These are phyloP conservation scores for Opisthocomus hoazin DNA, from an alignment of 2,113 vertebrate species.

Conservation along the genomic window DNA sequence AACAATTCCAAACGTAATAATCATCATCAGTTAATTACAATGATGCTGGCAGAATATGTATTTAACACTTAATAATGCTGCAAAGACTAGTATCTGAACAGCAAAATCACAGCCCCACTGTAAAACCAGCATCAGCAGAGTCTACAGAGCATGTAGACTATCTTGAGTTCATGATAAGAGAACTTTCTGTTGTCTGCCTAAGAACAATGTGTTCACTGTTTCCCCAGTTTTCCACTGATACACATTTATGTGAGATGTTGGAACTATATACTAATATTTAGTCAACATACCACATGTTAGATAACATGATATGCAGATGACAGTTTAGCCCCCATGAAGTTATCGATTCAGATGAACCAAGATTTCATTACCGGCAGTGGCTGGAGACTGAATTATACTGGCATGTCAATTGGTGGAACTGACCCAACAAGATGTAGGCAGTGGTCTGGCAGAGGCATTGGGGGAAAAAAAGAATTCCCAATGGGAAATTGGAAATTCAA, in stretches of 20 bases:
- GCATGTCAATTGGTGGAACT: neutral
- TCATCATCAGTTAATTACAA: neutral
- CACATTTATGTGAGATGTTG: neutral
- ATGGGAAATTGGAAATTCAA: neutral
- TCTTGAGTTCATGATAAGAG: neutral
- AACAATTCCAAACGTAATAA: constrained; percentile 31
- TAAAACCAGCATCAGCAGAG: neutral
- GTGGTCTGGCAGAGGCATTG: neutral
- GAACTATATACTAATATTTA: neutral
- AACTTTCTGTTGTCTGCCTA: neutral
- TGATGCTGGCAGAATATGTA: neutral
- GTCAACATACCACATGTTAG: neutral
- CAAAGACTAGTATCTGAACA: neutral
- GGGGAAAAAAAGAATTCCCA: neutral
- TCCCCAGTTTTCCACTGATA: neutral
- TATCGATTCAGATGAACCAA: neutral
- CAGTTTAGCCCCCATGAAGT: neutral
- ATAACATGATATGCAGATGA: neutral
- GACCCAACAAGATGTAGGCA: neutral
- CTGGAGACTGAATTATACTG: neutral
- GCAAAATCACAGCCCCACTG: neutral
- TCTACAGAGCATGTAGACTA: neutral
- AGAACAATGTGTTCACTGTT: neutral
- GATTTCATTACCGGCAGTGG: neutral
- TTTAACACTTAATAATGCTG: constrained; percentile 3